Conservation (phyloP, 2,888 invertebrate species). For the Adela reaumurella region DNA sequence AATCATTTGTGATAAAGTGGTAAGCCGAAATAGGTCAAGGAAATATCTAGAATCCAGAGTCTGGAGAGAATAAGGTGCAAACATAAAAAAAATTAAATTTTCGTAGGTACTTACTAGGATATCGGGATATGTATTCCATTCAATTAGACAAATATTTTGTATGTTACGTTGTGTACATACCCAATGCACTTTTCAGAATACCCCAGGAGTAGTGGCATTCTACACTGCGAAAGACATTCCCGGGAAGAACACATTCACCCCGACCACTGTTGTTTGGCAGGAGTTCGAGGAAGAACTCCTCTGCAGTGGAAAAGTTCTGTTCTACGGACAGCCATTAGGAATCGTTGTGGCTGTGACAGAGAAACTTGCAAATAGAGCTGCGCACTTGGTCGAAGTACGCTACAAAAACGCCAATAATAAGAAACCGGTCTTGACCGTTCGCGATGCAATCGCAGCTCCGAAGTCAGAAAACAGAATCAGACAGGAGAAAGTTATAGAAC, state of each 20-base stretch:
- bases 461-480: slow-evolving; percentile 36
- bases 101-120: too few species aligned
- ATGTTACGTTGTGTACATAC: too few species aligned
- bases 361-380: slow-evolving; percentile 52
- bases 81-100: too few species aligned
- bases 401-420: slow-evolving; percentile 40
- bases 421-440: slow-evolving; percentile 37
- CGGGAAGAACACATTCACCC: slow-evolving; percentile 61
- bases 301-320: slow-evolving; percentile 52
- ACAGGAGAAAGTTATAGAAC: slow-evolving; percentile 24
- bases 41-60: too few species aligned
- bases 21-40: too few species aligned
- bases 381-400: slow-evolving; percentile 48
- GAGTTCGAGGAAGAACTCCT: slow-evolving; percentile 45
- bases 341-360: slow-evolving; percentile 65
- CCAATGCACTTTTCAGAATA: slow-evolving; percentile 59
- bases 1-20: too few species aligned
- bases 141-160: too few species aligned
- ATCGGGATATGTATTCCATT: too few species aligned
- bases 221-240: slow-evolving; percentile 66
- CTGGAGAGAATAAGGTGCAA: too few species aligned
- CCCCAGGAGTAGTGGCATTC: slow-evolving; percentile 64
- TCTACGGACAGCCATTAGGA: slow-evolving; percentile 72
- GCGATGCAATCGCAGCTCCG: slow-evolving; percentile 47
- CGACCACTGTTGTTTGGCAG: slow-evolving; percentile 29